Evolutionary conservation across 1,140 invertebrate genomes (phyloP), one percentile per base, ranked within the genome.

Genomic region (Lepidurus couesii): DNA sequence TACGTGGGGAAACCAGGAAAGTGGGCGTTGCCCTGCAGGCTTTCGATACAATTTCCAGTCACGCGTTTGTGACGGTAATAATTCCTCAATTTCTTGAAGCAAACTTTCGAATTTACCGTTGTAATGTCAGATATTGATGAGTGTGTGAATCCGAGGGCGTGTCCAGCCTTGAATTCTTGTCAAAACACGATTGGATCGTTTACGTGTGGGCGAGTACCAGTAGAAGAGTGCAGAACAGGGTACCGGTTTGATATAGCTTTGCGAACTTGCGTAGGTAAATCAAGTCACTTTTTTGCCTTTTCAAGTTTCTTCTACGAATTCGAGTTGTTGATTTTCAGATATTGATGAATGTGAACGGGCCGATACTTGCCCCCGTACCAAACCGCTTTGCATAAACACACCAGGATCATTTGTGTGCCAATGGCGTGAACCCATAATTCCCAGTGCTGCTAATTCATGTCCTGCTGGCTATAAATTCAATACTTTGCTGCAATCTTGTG

Each of bases 301-400:
- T 21, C 13, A n/a, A 75, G n/a, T 16, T 16, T 75, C 74, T 16
- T 21, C 16, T 16, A 75, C 34, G 24, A 75, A 11, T 6, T 44
- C 1, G 34, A 34, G 34, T 42, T 75, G 44, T 79, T 75, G 53
- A 44, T 75, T 73, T 45, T 42, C 76, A 92, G 91, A 92, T 85
- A 87, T 92, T 26, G 90, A 93, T 81, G 92, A 93, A 85, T 93
- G 92, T 81, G 85, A 87, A 75, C 85, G 87, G 9, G 84, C 84
- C 24, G 86, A 90, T 80, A 87, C 90, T 79, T 93, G 92, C 82
- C 88, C 89, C 43, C 83, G 83, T 43, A 83, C 88, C 2, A 89
- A 87, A 0, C 90, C 91, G 81, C 86, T 89, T 77, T 93, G 92
- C 80, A 86, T 92, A 13, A 93, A 93, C 81, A 91, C 89, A 0